Percentiles rank a stretch among this genome's conserved stretches.
Conservation (phyloP, 2,113 vertebrate genomes). For the Sapajus apella region DNA sequence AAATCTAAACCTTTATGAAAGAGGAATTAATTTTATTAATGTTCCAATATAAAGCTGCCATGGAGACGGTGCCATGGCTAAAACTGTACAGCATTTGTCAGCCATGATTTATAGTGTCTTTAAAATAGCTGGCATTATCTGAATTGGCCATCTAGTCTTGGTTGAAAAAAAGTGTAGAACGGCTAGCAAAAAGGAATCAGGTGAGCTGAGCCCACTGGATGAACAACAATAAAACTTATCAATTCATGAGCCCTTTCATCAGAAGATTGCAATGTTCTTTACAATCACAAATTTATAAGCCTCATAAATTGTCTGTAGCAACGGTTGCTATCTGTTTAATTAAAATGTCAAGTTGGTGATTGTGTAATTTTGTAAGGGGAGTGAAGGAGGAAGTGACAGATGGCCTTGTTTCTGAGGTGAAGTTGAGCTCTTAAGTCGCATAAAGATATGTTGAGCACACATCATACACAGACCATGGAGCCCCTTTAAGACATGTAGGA, state of each 20-base stretch:
- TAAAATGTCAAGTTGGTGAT: constrained; percentile 55
- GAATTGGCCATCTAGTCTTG: constrained; percentile 58
- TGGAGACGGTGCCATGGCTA: constrained; percentile 42
- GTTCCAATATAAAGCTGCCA: constrained; percentile 77
- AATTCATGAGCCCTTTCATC: not conserved
- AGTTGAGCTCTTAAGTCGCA: not conserved
- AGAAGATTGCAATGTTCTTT: constrained; percentile 19
- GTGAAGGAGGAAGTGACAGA: constrained; percentile 2
- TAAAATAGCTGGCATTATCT: constrained; percentile 59
- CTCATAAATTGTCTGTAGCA: constrained; percentile 28
- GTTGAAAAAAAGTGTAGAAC: constrained; percentile 14
- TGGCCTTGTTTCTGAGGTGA: not conserved
- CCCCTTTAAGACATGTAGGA: accelerated
- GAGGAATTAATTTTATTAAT: constrained; percentile 85
- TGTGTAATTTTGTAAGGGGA: constrained; percentile 23
- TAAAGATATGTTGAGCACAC: not conserved
- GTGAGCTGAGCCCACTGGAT: not conserved
- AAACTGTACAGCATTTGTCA: not conserved
- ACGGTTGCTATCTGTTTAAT: constrained; percentile 56
- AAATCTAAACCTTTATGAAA: constrained; percentile 78
- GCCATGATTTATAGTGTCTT: constrained; percentile 63
- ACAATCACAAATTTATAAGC: constrained; percentile 37
- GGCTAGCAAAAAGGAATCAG: constrained; percentile 19
- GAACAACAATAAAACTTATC: constrained; percentile 21
- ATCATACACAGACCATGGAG: too few relatives aligned